Conservation (phyloP, 2,888 invertebrate species). For the Mactromeris polynyma region DNA sequence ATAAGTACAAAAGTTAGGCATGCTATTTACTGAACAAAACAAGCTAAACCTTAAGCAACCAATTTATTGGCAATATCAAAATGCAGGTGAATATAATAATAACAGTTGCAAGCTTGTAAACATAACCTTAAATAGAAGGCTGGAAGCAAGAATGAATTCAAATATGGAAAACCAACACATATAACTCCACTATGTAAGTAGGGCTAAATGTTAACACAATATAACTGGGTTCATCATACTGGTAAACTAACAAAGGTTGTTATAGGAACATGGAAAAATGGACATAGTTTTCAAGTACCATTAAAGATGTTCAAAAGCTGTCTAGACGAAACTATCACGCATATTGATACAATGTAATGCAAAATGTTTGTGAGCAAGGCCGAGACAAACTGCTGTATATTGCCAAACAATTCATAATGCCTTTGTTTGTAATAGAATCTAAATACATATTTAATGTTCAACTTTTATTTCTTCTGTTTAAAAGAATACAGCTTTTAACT, state of each 20-base stretch:
- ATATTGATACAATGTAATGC: too few relatives aligned
- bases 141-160: neutral
- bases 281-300: neutral
- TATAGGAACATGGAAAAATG: neutral
- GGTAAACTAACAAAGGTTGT: neutral
- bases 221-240: neutral
- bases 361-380: neutral
- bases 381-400: neutral
- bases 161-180: neutral
- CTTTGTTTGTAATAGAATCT: neutral
- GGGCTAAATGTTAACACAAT: neutral
- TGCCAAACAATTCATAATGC: neutral
- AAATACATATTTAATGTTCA: neutral
- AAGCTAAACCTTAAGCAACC: neutral
- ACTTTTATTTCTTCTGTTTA: neutral
- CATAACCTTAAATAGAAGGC: neutral
- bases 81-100: neutral
- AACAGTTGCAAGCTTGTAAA: neutral
- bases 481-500: neutral
- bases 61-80: neutral
- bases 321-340: too few relatives aligned
- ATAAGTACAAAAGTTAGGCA: constrained; percentile 15
- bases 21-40: neutral
- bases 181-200: neutral
- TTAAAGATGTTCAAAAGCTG: neutral